Evolutionary conservation across 2,797 vertebrate species (phyloP).

Genomic region (Intellagama lesueurii): DNA sequence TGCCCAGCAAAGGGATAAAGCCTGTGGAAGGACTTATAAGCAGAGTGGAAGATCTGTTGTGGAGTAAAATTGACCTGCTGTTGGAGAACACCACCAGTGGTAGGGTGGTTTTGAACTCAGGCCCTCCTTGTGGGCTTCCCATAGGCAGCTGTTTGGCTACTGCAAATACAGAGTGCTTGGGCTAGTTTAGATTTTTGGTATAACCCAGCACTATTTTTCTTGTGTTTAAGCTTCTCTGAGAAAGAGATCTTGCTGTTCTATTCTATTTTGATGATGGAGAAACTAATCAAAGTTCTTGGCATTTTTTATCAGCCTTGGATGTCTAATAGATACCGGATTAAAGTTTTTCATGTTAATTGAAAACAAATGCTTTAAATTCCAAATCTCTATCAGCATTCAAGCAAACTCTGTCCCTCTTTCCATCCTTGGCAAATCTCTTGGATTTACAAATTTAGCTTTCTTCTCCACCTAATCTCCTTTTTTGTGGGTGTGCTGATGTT

Average conservation of each 20-base stretch:
- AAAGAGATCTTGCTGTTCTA: not conserved
- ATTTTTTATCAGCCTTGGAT: conserved; percentile 24
- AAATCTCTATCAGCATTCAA: conserved; percentile 13
- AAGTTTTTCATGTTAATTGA: conserved; percentile 15
- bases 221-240: not conserved
- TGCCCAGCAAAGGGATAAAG: too few species aligned
- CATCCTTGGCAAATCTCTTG: conserved; percentile 25
- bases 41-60: too few species aligned
- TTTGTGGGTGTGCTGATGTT: not conserved
- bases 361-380: conserved; percentile 21
- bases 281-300: conserved; percentile 27
- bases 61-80: not conserved
- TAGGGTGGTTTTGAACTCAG: not conserved
- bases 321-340: conserved; percentile 1
- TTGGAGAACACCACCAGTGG: not conserved
- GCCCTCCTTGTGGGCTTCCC: not conserved
- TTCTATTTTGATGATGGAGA: not conserved
- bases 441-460: conserved; percentile 30
- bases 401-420: not conserved
- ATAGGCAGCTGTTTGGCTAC: not conserved
- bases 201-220: not conserved
- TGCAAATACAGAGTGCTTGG: not conserved
- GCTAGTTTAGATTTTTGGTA: not conserved
- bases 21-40: too few species aligned
- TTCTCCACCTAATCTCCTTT: conserved; percentile 14